Percentiles rank a stretch among this genome's conserved stretches.
Evolutionary conservation across 1,140 invertebrate species (phyloP).

Genomic region (Hetaerina americana): DNA sequence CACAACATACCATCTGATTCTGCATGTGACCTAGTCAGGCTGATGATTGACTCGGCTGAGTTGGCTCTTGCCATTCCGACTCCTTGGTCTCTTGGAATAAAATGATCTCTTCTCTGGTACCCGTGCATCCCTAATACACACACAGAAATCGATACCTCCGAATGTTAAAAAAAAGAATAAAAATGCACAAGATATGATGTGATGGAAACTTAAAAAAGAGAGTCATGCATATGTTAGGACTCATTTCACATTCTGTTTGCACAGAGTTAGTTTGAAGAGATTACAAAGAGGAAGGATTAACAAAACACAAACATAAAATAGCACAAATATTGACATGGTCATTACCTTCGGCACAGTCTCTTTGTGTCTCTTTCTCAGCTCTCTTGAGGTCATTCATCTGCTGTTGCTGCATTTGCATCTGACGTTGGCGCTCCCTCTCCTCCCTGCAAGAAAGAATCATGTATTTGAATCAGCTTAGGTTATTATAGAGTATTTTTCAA

Average conservation of each 20-base stretch:
- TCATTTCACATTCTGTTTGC: no score
- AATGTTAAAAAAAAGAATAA: slow-evolving; percentile 4
- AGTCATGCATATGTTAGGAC: no score
- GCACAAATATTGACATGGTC: not conserved
- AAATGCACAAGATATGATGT: slow-evolving; percentile 7
- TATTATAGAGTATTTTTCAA: no score
- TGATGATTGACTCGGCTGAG: slow-evolving; percentile 23
- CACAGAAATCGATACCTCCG: not conserved
- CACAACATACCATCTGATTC: slow-evolving; percentile 22
- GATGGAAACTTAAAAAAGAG: slow-evolving; percentile 12
- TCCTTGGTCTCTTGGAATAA: not conserved
- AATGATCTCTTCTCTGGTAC: not conserved
- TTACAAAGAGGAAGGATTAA: not conserved
- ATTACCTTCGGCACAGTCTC: not conserved
- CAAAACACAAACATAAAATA: not conserved
- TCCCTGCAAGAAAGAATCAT: slow-evolving; percentile 15
- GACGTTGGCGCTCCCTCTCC: slow-evolving; percentile 20
- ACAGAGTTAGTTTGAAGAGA: not conserved
- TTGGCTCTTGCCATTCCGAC: slow-evolving; percentile 19
- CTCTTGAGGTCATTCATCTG: slow-evolving; percentile 10
- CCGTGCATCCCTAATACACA: not conserved
- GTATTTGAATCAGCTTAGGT: not conserved
- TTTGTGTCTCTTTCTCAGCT: not conserved
- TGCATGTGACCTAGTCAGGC: slow-evolving; percentile 15
- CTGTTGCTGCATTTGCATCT: slow-evolving; percentile 18